phyloP scores from a whole-genome alignment of 2,888 invertebrate genomes.

The Papilio demoleus region DNA sequence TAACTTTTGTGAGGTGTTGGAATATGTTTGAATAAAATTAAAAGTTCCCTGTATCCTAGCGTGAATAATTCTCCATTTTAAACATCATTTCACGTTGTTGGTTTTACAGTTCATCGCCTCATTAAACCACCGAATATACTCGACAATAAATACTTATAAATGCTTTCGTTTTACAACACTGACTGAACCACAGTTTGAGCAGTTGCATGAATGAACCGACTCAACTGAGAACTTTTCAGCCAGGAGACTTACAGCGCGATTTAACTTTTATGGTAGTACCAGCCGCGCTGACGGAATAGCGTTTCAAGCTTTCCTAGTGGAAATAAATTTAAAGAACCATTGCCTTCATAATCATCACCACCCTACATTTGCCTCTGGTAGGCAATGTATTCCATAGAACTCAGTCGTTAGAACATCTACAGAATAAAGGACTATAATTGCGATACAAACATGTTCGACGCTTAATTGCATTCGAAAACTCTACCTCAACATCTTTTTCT shows the following conservation, averaged over 20 bases:
- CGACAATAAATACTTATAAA: background rate
- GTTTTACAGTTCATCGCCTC: constrained; percentile 8
- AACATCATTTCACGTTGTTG: constrained; percentile 3
- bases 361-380: too few relatives aligned
- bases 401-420: too few relatives aligned
- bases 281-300: background rate
- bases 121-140: background rate
- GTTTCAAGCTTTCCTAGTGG: too few relatives aligned
- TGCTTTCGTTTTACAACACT: background rate
- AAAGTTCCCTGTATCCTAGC: background rate
- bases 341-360: too few relatives aligned
- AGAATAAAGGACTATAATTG: too few relatives aligned
- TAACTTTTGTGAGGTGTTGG: constrained; percentile 20
- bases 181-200: background rate
- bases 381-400: too few relatives aligned
- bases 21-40: constrained; percentile 13
- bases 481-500: too few relatives aligned
- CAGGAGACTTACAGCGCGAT: too few relatives aligned
- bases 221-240: background rate
- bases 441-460: background rate
- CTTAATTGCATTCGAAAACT: too few relatives aligned
- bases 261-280: background rate
- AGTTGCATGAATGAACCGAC: background rate
- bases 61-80: background rate
- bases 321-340: too few relatives aligned